A percentile compares a stretch with the other conserved stretches of the same genome.
Conservation (phyloP, 1,140 invertebrate species). For the Apis laboriosa region DNA sequence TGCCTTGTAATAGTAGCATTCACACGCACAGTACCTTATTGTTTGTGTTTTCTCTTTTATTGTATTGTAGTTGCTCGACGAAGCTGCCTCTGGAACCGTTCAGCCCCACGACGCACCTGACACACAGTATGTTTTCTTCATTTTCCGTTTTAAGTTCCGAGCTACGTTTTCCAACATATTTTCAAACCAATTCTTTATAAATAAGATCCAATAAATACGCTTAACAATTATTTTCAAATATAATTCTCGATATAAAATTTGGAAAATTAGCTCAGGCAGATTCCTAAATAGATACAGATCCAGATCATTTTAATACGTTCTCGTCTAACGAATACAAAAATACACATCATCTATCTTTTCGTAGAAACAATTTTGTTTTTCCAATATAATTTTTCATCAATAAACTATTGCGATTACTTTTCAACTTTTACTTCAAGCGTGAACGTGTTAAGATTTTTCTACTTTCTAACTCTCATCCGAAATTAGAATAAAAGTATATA, state of each 20-base stretch:
- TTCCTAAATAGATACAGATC: neutral
- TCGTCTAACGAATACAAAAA: too few species aligned
- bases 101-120: constrained; percentile 68
- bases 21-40: constrained; percentile 81
- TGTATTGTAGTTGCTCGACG: constrained; percentile 80
- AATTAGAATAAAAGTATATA: neutral
- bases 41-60: constrained; percentile 80
- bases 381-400: too few species aligned
- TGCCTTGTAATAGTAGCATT: constrained; percentile 52
- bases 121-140: constrained; percentile 76
- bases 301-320: too few species aligned
- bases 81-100: constrained; percentile 73
- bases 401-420: too few species aligned
- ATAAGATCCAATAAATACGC: neutral
- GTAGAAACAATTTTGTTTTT: too few species aligned
- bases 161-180: neutral
- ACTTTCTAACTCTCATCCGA: neutral
- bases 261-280: constrained; percentile 10
- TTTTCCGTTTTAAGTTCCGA: constrained; percentile 43
- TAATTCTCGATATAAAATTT: neutral
- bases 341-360: too few species aligned
- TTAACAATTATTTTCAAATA: neutral
- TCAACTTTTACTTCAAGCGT: too few species aligned
- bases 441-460: too few species aligned
- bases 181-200: neutral